Evolutionary conservation across 2,797 vertebrate genomes (phyloP).

Genomic region (Sandelia bainsii): DNA sequence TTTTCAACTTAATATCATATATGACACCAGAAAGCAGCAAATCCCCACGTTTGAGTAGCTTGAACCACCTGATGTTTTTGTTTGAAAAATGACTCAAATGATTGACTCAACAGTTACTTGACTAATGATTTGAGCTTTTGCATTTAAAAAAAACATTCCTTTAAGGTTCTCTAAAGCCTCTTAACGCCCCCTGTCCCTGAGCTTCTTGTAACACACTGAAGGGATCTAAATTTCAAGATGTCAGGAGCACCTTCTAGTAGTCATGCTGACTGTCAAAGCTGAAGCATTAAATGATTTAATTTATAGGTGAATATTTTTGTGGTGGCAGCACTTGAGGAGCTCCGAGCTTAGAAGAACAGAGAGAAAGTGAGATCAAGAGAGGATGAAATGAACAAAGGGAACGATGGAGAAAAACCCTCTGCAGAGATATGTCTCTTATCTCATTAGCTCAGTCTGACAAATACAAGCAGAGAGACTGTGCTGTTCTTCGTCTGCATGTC

Average conservation of each 20-base stretch:
- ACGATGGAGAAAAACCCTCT: constrained; percentile 40
- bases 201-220: constrained; percentile 13
- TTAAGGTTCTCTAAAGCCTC: constrained; percentile 16
- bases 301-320: constrained; percentile 48
- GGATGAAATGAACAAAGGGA: constrained; percentile 40
- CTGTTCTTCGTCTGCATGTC: constrained; percentile 10
- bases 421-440: constrained; percentile 59
- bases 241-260: constrained; percentile 10
- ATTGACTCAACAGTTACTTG: not conserved
- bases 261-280: constrained; percentile 37
- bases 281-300: constrained; percentile 39
- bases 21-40: not conserved
- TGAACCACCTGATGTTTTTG: not conserved
- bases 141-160: not conserved
- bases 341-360: constrained; percentile 18
- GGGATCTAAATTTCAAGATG: constrained; percentile 36
- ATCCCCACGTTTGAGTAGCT: not conserved
- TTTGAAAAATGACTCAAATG: too few relatives aligned
- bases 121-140: not conserved
- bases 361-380: not conserved
- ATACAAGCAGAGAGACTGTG: constrained; percentile 41
- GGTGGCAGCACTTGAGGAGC: constrained; percentile 38
- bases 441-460: constrained; percentile 50
- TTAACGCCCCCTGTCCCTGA: constrained; percentile 1
- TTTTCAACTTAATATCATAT: not conserved